A percentile compares a stretch with the other conserved stretches of the same genome.
Evolutionary conservation across 2,113 vertebrate genomes (phyloP).

Genomic region (Hyaena hyaena): DNA sequence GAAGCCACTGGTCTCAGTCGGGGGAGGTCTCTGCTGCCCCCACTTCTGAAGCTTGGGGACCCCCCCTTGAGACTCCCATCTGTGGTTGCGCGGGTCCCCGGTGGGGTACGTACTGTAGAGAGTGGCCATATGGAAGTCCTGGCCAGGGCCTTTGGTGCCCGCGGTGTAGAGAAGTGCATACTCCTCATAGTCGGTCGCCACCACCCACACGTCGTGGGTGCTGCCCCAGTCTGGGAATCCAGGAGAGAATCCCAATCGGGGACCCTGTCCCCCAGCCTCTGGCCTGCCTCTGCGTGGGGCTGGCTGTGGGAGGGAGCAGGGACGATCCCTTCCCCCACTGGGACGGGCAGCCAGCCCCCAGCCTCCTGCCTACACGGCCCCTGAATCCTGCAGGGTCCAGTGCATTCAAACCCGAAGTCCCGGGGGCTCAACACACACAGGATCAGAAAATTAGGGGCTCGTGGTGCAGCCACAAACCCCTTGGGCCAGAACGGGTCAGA

Average conservation of each 20-base stretch:
- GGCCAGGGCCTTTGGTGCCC: conserved; percentile 75
- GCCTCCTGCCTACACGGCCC: not conserved
- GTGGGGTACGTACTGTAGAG: conserved; percentile 86
- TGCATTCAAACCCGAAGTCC: not conserved
- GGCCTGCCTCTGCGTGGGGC: fast-evolving
- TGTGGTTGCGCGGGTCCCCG: not conserved
- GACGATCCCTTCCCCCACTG: not conserved
- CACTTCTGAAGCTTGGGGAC: not conserved
- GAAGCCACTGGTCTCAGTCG: fast-evolving
- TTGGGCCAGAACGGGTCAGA: fast-evolving
- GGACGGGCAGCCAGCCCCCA: not conserved
- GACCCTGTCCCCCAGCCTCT: not conserved
- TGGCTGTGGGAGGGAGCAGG: not conserved
- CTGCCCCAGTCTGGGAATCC: conserved; percentile 85
- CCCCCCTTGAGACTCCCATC: not conserved
- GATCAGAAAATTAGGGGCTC: not conserved
- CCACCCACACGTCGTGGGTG: conserved; percentile 83
- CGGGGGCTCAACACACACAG: not conserved
- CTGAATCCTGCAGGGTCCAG: not conserved
- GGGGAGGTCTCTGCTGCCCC: not conserved
- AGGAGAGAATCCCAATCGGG: not conserved
- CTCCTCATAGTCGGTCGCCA: conserved; percentile 81
- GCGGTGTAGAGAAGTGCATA: conserved; percentile 84
- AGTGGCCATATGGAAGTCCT: conserved; percentile 82
- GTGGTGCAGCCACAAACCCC: fast-evolving